Percentiles rank a stretch among this genome's conserved stretches.
These are phyloP conservation scores for Mythimna impura DNA, from an alignment of 2,888 invertebrate genomes.

Conservation along the genomic window DNA sequence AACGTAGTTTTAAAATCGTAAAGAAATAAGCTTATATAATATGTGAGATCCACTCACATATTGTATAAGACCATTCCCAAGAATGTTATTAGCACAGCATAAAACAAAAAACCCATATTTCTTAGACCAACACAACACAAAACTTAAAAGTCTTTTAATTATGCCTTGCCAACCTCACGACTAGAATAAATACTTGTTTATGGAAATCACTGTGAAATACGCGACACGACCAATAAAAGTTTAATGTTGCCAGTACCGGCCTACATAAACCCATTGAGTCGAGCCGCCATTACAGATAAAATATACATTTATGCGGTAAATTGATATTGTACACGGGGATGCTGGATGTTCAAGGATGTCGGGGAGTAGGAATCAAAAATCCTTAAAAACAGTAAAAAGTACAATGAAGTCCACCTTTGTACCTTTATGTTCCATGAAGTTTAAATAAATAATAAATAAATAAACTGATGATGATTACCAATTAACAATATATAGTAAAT, in stretches of 20 bases:
- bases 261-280: conserved; percentile 37
- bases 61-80: background rate
- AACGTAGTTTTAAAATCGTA: background rate
- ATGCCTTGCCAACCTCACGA: conserved; percentile 23
- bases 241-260: conserved; percentile 43
- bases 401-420: no score
- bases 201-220: conserved; percentile 35
- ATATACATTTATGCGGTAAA: conserved; percentile 46
- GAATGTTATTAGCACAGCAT: background rate
- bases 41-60: no score
- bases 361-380: background rate
- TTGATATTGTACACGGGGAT: conserved; percentile 37
- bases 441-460: no score
- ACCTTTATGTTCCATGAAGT: no score
- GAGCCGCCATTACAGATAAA: conserved; percentile 40
- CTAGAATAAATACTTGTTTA: conserved; percentile 41
- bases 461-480: no score
- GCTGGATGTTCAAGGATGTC: conserved; percentile 21
- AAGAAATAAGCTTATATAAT: background rate
- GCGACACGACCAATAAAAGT: conserved; percentile 35
- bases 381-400: no score
- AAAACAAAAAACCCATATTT: background rate
- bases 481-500: no score
- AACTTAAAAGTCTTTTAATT: conserved; percentile 8
- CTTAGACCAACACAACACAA: no score